Base-by-base conservation (phyloP, 1,140 invertebrate species). In the Trachymyrmex cornetzi region DNA sequence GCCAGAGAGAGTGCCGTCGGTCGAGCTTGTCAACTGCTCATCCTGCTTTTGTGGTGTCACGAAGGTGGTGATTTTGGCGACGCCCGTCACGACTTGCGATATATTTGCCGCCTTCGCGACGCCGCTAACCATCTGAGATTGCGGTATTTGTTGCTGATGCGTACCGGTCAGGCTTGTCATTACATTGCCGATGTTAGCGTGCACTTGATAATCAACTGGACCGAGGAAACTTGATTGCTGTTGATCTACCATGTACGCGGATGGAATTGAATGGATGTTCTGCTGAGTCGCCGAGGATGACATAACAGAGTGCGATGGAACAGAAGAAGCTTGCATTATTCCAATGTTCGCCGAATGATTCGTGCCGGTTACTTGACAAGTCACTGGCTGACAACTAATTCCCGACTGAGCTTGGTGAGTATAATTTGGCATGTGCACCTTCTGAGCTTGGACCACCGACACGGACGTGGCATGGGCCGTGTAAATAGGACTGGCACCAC, bases 401-500 rank as follows among this genome's bases (percentile, higher is more conserved):
- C 81, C 92, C n/a, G 89, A 19, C 55, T 94, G 90, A 19, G 69
- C 66, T 74, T 91, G 90, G 24, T 88, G 90, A 16, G 64, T 30
- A 27, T 90, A 91, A 55, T 67, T 61, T 14, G 77, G 72, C 2
- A 75, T 88, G n/a, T 91, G 93, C 53, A 94, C 74, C 74, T 93
- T 94, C 19, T 94, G 93, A 4, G 93, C 92, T 63, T 94, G 94
- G 7, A 92, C 92, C 9, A 94, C 86, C 6, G 88, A 90, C 9
- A 93, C 90, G 9, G 94, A 92, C 0, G 91, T 89, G 0, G 94
- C 91, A 34, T 94, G 94, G 30, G 90, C 92, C 61, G 93, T 94
- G 77, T 95, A 94, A 87, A 93, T 93, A 5, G 94, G 93, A 61
- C 85, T 92, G 0, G 90, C 79, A 6, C 88, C 74, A 63, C 77